These are phyloP conservation scores for Trachops cirrhosus DNA, from an alignment of 2,797 vertebrate species.

Conservation along the genomic window DNA sequence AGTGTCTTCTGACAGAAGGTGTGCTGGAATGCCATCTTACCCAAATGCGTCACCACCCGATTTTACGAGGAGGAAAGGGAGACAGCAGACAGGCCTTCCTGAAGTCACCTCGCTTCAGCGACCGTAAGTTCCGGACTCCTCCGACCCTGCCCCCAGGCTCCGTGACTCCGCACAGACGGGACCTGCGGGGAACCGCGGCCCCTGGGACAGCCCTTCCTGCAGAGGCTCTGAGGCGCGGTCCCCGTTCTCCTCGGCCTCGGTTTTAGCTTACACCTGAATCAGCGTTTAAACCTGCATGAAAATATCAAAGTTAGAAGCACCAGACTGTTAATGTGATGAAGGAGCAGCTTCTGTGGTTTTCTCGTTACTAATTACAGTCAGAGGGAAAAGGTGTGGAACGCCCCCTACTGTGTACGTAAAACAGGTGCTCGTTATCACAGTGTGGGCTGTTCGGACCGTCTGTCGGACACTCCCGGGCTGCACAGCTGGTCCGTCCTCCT, in stretches of 20 bases:
- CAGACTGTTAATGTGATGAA: background rate
- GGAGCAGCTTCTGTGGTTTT: background rate
- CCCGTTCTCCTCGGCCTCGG: background rate
- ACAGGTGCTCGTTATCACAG: background rate
- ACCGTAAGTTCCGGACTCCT: background rate
- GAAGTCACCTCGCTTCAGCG: background rate
- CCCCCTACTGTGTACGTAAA: background rate
- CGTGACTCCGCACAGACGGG: rapidly evolving
- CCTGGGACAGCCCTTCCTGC: background rate
- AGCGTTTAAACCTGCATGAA: background rate
- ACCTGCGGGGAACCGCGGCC: background rate
- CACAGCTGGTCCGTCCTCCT: background rate
- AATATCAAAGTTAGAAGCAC: background rate
- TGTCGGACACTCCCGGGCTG: background rate
- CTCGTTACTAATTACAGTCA: background rate
- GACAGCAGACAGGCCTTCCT: background rate
- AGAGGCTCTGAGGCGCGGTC: background rate
- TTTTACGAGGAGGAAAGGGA: background rate
- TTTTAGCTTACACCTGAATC: background rate
- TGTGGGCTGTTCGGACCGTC: background rate
- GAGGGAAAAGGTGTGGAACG: background rate
- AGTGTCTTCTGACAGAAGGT: background rate
- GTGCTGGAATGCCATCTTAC: background rate
- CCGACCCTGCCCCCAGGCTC: background rate
- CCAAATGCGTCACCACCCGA: background rate